These are phyloP conservation scores for Papilio gigon DNA, from an alignment of 2,888 invertebrate genomes.

Conservation along the genomic window DNA sequence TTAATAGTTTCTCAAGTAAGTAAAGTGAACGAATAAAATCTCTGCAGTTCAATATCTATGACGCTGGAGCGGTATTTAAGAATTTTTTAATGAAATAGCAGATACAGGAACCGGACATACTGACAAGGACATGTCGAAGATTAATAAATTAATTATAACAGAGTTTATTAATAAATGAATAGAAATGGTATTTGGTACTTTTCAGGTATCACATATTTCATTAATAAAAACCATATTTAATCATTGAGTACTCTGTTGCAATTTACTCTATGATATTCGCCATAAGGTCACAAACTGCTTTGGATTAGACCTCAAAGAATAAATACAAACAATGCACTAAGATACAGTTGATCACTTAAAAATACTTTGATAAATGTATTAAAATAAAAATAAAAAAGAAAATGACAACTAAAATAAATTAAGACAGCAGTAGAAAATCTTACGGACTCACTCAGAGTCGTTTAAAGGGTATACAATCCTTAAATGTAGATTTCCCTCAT, in stretches of 20 bases:
- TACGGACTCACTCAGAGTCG: too few relatives aligned
- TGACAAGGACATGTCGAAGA: background rate
- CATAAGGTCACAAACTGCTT: constrained; percentile 49
- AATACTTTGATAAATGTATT: background rate
- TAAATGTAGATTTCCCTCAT: too few relatives aligned
- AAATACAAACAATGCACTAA: constrained; percentile 44
- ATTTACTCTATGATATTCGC: constrained; percentile 46
- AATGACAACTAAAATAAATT: too few relatives aligned
- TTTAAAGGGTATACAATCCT: too few relatives aligned
- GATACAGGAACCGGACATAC: background rate
- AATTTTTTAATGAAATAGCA: background rate
- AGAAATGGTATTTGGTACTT: too few relatives aligned
- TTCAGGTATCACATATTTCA: too few relatives aligned
- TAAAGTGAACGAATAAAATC: background rate
- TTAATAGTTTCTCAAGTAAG: too few relatives aligned
- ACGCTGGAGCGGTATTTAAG: background rate
- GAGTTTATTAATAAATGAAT: too few relatives aligned
- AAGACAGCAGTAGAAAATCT: too few relatives aligned
- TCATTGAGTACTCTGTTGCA: constrained; percentile 33
- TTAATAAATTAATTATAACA: background rate
- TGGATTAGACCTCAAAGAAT: constrained; percentile 48
- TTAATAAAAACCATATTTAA: too few relatives aligned
- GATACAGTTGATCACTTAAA: constrained; percentile 22
- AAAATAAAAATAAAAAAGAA: background rate
- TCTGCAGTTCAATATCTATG: background rate